Evolutionary conservation across 2,888 invertebrate species (phyloP).

Genomic region (Choreutis nemorana): DNA sequence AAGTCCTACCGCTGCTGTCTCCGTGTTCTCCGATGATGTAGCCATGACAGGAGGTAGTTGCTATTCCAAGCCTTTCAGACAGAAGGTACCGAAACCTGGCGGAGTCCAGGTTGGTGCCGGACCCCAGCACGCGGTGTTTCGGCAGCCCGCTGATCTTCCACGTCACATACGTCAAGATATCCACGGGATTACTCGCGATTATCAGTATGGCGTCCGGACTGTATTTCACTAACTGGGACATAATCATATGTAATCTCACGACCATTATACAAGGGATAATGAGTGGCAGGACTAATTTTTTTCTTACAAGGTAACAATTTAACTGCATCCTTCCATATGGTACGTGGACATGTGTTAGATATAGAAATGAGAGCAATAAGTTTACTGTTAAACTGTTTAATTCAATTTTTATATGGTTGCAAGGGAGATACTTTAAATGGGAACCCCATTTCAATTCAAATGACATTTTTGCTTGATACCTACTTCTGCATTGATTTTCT

Average conservation of each 20-base stretch:
- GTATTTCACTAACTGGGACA: slow-evolving; percentile 73
- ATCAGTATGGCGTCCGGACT: slow-evolving; percentile 87
- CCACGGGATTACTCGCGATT: slow-evolving; percentile 92
- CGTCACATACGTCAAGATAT: slow-evolving; percentile 92
- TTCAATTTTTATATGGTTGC: too few relatives aligned
- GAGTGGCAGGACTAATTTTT: too few relatives aligned
- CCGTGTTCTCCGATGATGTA: slow-evolving; percentile 97
- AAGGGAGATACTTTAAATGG: too few relatives aligned
- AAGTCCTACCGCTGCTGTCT: slow-evolving; percentile 81
- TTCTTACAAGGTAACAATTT: too few relatives aligned
- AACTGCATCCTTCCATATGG: too few relatives aligned
- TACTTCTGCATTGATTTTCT: too few relatives aligned
- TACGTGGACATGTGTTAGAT: too few relatives aligned
- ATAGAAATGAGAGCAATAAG: too few relatives aligned
- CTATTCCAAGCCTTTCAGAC: slow-evolving; percentile 81
- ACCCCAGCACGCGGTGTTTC: slow-evolving; percentile 86
- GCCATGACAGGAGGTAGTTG: slow-evolving; percentile 87
- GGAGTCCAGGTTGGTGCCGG: slow-evolving; percentile 93
- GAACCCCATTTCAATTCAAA: too few relatives aligned
- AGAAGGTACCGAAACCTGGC: slow-evolving; percentile 89
- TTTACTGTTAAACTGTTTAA: too few relatives aligned
- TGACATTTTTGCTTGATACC: too few relatives aligned
- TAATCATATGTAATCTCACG: too few relatives aligned
- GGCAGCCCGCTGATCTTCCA: slow-evolving; percentile 94
- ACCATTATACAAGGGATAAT: not conserved